These are phyloP conservation scores for Euphydryas editha DNA, from an alignment of 2,888 invertebrate genomes.

Conservation along the genomic window DNA sequence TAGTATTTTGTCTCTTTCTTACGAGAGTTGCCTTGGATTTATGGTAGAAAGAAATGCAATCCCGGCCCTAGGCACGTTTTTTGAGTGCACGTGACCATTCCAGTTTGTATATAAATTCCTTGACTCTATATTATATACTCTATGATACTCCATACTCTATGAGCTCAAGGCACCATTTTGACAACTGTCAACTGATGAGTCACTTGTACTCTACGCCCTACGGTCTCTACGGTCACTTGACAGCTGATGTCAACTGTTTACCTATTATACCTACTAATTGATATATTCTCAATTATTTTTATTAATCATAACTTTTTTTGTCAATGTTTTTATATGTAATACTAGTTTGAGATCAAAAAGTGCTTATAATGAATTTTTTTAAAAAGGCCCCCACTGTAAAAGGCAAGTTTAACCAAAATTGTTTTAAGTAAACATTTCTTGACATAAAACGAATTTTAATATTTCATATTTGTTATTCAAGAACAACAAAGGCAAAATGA, in stretches of 20 bases:
- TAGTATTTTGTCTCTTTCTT: too few species aligned
- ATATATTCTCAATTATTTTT: not conserved
- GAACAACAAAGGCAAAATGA: constrained; percentile 94
- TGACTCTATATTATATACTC: too few species aligned
- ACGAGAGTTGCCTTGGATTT: too few species aligned
- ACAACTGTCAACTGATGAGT: too few species aligned
- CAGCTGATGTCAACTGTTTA: not conserved
- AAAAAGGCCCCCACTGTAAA: constrained; percentile 86
- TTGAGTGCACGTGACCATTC: too few species aligned
- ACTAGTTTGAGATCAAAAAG: not conserved
- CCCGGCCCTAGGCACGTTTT: too few species aligned
- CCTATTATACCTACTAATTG: not conserved
- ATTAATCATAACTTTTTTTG: constrained; percentile 6
- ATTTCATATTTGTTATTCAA: constrained; percentile 59
- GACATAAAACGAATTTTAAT: not conserved
- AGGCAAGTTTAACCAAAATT: constrained; percentile 63
- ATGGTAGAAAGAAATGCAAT: too few species aligned
- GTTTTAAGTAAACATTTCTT: not conserved
- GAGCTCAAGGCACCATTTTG: too few species aligned
- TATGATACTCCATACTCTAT: too few species aligned
- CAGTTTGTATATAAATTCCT: too few species aligned
- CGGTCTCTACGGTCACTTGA: too few species aligned
- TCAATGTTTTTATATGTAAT: not conserved
- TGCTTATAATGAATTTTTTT: constrained; percentile 78
- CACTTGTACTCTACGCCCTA: too few species aligned